A percentile compares a stretch with the other conserved stretches of the same genome.
phyloP scores from a whole-genome alignment of 2,113 vertebrate species.

The Albula glossodonta region DNA sequence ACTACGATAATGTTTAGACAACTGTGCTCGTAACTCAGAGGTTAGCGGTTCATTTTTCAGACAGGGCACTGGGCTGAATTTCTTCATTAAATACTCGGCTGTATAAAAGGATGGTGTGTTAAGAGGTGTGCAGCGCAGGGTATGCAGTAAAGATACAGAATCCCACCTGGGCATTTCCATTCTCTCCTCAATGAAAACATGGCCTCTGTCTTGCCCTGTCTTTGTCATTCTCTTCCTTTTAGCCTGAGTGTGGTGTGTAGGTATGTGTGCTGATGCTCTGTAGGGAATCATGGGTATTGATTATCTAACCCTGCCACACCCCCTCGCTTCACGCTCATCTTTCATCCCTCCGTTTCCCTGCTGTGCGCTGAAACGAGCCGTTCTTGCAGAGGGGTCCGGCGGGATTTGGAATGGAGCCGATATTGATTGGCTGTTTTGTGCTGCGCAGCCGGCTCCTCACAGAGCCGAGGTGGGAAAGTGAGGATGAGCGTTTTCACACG shows the following conservation, averaged over 20 bases:
- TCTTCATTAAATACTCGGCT: too few relatives aligned
- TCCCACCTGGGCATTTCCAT: too few relatives aligned
- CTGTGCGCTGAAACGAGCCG: background rate
- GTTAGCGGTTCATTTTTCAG: too few relatives aligned
- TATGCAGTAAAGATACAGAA: too few relatives aligned
- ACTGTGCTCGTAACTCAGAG: too few relatives aligned
- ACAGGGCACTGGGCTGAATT: too few relatives aligned
- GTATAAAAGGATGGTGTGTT: too few relatives aligned
- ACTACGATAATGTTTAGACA: too few relatives aligned
- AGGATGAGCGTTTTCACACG: background rate
- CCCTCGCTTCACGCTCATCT: background rate
- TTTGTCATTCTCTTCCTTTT: background rate
- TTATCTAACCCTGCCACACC: background rate
- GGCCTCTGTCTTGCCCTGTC: background rate
- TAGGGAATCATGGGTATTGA: constrained; percentile 15
- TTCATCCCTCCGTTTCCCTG: too few relatives aligned
- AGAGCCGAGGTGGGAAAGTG: constrained; percentile 3
- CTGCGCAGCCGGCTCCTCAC: too few relatives aligned
- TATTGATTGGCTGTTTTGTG: constrained; percentile 27
- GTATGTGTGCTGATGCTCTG: background rate
- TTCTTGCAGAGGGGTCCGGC: background rate
- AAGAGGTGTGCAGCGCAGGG: too few relatives aligned
- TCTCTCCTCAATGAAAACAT: too few relatives aligned
- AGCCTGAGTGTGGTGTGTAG: background rate
- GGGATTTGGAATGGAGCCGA: background rate